Conservation (phyloP, 1,140 invertebrate species). For the Drosophila kurseongensis region DNA sequence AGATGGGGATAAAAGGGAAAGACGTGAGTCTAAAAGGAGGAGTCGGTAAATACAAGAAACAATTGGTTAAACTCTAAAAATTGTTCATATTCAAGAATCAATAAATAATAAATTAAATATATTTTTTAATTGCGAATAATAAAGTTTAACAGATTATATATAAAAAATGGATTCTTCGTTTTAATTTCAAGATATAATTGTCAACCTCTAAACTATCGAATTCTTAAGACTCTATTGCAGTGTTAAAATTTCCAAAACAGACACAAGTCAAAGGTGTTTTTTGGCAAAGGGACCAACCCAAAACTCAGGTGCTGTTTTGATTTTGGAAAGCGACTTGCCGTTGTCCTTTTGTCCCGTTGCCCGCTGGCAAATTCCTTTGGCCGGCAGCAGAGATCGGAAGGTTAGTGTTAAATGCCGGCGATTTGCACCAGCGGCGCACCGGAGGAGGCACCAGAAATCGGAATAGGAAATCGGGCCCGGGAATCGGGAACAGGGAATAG, state of each 20-base stretch:
- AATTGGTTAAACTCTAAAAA: not conserved
- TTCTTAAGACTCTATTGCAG: not conserved
- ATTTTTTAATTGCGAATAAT: too few relatives aligned
- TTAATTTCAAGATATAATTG: too few relatives aligned
- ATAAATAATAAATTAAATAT: too few relatives aligned
- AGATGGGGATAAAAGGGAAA: not conserved
- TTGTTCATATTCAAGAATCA: too few relatives aligned
- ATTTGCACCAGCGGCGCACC: constrained; percentile 80
- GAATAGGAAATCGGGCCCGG: not conserved
- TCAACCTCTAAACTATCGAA: not conserved
- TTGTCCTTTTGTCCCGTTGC: constrained; percentile 13
- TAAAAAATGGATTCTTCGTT: too few relatives aligned
- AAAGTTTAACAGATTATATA: too few relatives aligned
- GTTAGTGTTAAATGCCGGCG: constrained; percentile 73
- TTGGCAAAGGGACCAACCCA: not conserved
- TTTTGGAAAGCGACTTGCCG: constrained; percentile 28
- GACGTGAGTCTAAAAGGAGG: not conserved
- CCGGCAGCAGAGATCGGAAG: constrained; percentile 43
- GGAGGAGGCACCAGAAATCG: constrained; percentile 38
- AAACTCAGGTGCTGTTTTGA: constrained; percentile 51
- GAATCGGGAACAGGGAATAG: not conserved
- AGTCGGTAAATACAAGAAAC: not conserved
- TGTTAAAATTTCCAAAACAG: not conserved
- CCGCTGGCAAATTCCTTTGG: constrained; percentile 14
- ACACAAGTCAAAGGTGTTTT: constrained; percentile 35